Evolutionary conservation across 2,797 vertebrate species (phyloP).

Genomic region (Moxostoma hubbsi): DNA sequence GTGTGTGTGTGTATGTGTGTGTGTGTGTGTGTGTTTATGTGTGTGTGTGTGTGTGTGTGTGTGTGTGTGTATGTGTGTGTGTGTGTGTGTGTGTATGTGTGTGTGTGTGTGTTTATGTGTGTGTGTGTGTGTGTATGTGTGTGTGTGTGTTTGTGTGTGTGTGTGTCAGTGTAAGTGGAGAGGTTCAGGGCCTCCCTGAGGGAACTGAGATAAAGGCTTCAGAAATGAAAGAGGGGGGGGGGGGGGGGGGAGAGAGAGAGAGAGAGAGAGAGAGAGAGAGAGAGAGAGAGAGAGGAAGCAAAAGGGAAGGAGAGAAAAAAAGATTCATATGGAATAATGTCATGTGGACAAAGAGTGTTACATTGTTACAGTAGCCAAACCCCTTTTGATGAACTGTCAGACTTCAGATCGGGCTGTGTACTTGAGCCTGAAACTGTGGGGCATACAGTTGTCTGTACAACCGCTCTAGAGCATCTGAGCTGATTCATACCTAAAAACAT

Average conservation of each 20-base stretch:
- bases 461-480: conserved; percentile 28
- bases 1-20: conserved; percentile 35
- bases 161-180: conserved; percentile 38
- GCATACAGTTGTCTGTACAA: conserved; percentile 47
- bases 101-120: too few species aligned
- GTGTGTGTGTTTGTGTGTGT: too few species aligned
- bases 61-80: too few species aligned
- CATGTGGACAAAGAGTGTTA: conserved; percentile 43
- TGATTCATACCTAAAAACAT: too few species aligned
- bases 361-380: conserved; percentile 50
- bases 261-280: conserved; percentile 20
- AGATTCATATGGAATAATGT: conserved; percentile 11
- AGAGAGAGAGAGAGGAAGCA: neutral
- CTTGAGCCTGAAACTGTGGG: conserved; percentile 55
- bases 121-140: too few species aligned
- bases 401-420: conserved; percentile 53
- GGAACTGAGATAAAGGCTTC: conserved; percentile 51
- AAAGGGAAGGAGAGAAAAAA: conserved; percentile 1
- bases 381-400: conserved; percentile 59
- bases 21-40: too few species aligned
- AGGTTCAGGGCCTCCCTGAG: conserved; percentile 41
- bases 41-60: too few species aligned
- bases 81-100: conserved; percentile 5
- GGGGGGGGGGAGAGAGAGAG: conserved; percentile 39
- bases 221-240: conserved; percentile 27